Evolutionary conservation across 2,113 vertebrate species (phyloP), one percentile per base, ranked within the genome.

Genomic region (Oreochromis spilurus): DNA sequence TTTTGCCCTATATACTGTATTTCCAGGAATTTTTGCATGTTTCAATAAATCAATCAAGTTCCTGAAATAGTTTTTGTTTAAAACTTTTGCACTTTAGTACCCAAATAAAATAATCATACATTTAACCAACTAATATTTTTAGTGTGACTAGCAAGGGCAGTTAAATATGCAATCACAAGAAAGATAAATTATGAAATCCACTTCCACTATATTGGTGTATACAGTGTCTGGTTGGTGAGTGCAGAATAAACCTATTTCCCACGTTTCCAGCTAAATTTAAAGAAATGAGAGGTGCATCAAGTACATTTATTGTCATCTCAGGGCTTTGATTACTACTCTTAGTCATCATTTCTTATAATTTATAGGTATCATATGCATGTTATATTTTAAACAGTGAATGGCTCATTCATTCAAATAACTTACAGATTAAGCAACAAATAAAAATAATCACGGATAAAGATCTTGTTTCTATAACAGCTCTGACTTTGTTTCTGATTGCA

Each of bases 31-130:
- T 9, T 17, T 19, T 50, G 48, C 48, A 17, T 8, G 16, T 58
- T 58, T 58, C 13, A 26, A 58, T 58, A 29, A 0, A 58, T 58
- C 0, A 29, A 4, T 31, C 55, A 16, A 58, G 5, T 58, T 58
- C 13, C 24, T 31, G 26, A 58, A 58, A 58, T 17, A 31, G 7
- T 16, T 7, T 7, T 58, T 31, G 26, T 9, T 17, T 26, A 31
- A 58, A 58, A 17, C 3, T 9, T 58, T 26, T 58, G 0, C 14
- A 58, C 26, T 29, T 29, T 5, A 29, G 3, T 31, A 31, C 13
- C 4, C 55, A 29, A 31, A 31, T 29, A 31, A 58, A 31, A 58
- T 29, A 58, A 16, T 5, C 0, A 9, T 3, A 58, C 26, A 58
- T 58, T 58, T 58, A 58, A 58, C 55, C 1, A 29, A 58, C 55